Conservation (phyloP, 1,140 invertebrate genomes). For the Augochlora pura region DNA sequence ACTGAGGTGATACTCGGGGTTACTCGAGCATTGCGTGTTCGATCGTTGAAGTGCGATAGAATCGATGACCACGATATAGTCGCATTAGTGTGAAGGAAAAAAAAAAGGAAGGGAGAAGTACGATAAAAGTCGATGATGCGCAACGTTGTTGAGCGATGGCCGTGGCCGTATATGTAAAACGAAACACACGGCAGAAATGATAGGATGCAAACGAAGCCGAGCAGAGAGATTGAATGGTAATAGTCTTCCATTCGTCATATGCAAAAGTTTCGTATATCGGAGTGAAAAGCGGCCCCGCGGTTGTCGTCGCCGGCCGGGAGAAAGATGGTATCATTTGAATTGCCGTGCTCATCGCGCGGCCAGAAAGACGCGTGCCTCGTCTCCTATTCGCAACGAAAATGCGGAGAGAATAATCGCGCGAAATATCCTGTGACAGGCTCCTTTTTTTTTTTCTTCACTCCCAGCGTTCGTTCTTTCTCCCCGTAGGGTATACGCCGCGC, state of each 20-base stretch:
- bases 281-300: conserved; percentile 52
- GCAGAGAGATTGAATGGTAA: conserved; percentile 78
- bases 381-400: conserved; percentile 60
- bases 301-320: conserved; percentile 39
- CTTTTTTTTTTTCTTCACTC: conserved; percentile 42
- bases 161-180: conserved; percentile 66
- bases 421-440: conserved; percentile 63
- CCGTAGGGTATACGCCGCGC: conserved; percentile 29
- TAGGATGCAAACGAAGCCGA: conserved; percentile 71
- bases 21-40: background rate
- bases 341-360: conserved; percentile 62
- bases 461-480: background rate
- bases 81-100: background rate
- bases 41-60: background rate
- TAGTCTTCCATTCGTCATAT: conserved; percentile 79
- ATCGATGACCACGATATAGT: background rate
- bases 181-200: conserved; percentile 63
- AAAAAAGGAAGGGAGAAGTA: background rate
- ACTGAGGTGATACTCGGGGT: too few species aligned
- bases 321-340: conserved; percentile 73
- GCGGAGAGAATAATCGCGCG: conserved; percentile 69
- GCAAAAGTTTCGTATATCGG: conserved; percentile 71
- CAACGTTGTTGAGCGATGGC: conserved; percentile 43
- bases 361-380: conserved; percentile 34
- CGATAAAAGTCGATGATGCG: conserved; percentile 18